Evolutionary conservation across 2,113 vertebrate species (phyloP).

Genomic region (Anguilla rostrata): DNA sequence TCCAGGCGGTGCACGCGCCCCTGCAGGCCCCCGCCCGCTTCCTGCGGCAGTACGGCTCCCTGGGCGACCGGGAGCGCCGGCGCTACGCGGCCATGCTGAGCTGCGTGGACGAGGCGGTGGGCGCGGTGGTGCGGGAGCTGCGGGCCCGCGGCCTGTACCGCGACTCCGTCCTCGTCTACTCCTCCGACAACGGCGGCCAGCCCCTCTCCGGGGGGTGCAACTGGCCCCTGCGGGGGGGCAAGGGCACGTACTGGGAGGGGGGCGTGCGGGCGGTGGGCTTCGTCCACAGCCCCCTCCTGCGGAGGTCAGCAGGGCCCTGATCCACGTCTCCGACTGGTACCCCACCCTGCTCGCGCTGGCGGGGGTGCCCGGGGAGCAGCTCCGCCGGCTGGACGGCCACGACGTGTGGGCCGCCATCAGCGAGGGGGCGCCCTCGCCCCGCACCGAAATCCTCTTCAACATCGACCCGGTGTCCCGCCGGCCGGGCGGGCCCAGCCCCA

Average conservation of each 20-base stretch:
- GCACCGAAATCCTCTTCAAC: conserved; percentile 90
- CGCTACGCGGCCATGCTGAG: conserved; percentile 89
- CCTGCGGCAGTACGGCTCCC: conserved; percentile 76
- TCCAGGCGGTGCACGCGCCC: conserved; percentile 86
- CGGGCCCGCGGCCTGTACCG: conserved; percentile 76
- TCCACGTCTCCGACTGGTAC: conserved; percentile 94
- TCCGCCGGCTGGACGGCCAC: conserved; percentile 78
- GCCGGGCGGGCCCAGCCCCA: conserved; percentile 78
- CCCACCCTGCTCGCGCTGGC: conserved; percentile 84
- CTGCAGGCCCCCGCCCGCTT: conserved; percentile 83
- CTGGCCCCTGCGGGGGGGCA: conserved; percentile 90
- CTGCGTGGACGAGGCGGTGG: conserved; percentile 83
- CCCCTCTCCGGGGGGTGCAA: conserved; percentile 86
- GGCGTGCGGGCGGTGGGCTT: conserved; percentile 87
- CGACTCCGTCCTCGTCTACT: conserved; percentile 87
- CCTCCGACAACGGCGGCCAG: conserved; percentile 89
- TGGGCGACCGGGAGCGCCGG: conserved; percentile 77
- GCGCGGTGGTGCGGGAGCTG: conserved; percentile 79
- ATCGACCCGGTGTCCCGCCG: conserved; percentile 90
- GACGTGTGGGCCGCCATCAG: conserved; percentile 88
- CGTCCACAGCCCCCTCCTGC: conserved; percentile 86
- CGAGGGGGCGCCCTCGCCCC: conserved; percentile 76
- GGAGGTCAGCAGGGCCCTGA: conserved; percentile 81
- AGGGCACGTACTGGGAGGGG: conserved; percentile 94
- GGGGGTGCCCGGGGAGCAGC: conserved; percentile 67